phyloP scores from a whole-genome alignment of 2,797 vertebrate species.

The Vespertilio murinus region DNA sequence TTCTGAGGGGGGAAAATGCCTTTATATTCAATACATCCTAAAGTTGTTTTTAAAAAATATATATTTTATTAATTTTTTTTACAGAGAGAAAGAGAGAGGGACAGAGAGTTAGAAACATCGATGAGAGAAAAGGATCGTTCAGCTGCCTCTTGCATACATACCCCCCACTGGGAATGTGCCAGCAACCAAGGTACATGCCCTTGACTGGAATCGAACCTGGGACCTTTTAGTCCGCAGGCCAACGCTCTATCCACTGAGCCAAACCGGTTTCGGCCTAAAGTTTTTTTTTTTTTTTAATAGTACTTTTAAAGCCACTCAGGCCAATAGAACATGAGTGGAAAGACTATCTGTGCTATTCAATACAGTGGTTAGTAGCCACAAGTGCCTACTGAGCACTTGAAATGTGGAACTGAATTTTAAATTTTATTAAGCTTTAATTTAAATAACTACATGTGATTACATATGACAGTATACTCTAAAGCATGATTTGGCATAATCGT shows the following conservation, averaged over 20 bases:
- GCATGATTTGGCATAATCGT: not conserved
- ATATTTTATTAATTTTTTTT: no score
- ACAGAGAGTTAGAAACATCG: no score
- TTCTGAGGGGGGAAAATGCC: not conserved
- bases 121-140: no score
- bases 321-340: not conserved
- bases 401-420: not conserved
- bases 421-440: conserved; percentile 20
- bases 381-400: not conserved
- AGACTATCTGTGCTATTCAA: not conserved
- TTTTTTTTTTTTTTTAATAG: not conserved
- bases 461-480: not conserved
- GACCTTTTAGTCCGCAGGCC: no score
- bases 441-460: not conserved
- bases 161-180: no score
- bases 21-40: not conserved
- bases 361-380: not conserved
- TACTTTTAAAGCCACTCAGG: not conserved
- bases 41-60: no score
- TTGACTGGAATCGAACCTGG: no score
- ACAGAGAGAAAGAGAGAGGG: no score
- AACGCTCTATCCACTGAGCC: no score
- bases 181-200: no score
- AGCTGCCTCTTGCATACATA: no score
- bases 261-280: no score